These are phyloP conservation scores for Panonychus citri DNA, from an alignment of 1,140 invertebrate genomes.

Conservation along the genomic window DNA sequence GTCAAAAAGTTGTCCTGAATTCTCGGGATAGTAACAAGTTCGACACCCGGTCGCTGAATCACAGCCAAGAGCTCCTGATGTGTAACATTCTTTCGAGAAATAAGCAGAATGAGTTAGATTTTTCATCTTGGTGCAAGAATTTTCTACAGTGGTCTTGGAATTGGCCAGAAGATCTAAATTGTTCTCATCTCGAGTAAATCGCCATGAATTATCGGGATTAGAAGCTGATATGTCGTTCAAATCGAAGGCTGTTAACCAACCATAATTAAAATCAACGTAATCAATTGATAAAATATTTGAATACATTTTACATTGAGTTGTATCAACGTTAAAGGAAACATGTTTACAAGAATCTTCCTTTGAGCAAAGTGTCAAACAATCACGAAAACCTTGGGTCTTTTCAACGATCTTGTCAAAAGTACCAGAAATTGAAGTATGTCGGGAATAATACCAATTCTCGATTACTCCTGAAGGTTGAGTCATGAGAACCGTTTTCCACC, in stretches of 20 bases:
- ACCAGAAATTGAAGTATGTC: background rate
- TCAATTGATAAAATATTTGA: background rate
- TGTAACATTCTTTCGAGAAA: background rate
- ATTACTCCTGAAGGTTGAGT: background rate
- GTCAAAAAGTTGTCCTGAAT: no score
- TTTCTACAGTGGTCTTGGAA: background rate
- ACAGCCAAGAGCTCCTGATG: background rate
- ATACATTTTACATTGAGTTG: no score
- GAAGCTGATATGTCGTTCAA: background rate
- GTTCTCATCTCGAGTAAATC: background rate
- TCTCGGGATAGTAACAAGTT: no score
- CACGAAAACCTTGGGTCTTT: no score
- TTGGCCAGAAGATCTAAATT: background rate
- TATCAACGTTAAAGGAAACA: no score
- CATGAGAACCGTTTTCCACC: background rate
- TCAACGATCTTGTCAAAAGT: no score
- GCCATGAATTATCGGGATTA: background rate
- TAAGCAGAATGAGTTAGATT: background rate
- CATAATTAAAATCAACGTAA: background rate
- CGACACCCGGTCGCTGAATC: background rate
- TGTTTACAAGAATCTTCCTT: no score
- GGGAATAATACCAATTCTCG: background rate
- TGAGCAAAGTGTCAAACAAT: no score
- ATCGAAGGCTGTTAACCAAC: background rate
- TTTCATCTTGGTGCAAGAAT: background rate